These are phyloP conservation scores for Phenganax marumi DNA, from an alignment of 92 coral and sea anemone species.

Conservation along the genomic window DNA sequence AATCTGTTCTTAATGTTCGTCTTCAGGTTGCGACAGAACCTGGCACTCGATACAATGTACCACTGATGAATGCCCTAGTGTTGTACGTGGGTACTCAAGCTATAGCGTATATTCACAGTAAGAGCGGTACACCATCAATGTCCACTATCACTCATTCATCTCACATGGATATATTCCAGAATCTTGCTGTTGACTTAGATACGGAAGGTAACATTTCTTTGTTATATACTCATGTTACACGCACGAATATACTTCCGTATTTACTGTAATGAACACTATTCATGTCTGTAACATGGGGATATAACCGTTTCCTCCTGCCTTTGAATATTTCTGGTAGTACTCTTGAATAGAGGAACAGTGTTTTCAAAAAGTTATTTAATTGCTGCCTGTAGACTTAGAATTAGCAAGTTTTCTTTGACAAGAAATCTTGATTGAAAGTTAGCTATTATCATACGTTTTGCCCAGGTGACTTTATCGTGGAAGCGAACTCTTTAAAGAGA, in stretches of 20 bases:
- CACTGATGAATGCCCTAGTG: slow-evolving; percentile 94
- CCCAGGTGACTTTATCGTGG: too few species aligned
- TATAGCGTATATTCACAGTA: slow-evolving; percentile 95
- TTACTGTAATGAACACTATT: too few species aligned
- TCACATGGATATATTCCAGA: slow-evolving; percentile 99
- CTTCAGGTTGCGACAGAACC: slow-evolving; percentile 88
- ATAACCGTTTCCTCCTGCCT: too few species aligned
- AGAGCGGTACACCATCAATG: slow-evolving; percentile 98
- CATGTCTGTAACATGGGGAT: too few species aligned
- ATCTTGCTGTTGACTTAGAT: slow-evolving; percentile 95
- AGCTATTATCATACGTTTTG: too few species aligned
- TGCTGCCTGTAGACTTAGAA: too few species aligned
- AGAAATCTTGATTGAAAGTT: too few species aligned
- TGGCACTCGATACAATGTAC: slow-evolving; percentile 94
- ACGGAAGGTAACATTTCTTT: slow-evolving; percentile 72
- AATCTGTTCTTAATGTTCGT: neutral
- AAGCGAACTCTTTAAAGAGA: too few species aligned
- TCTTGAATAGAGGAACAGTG: too few species aligned
- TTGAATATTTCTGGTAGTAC: too few species aligned
- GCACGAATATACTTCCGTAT: neutral
- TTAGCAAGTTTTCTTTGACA: too few species aligned
- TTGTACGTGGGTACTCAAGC: slow-evolving; percentile 98
- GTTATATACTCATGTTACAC: neutral
- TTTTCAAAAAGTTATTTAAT: too few species aligned
- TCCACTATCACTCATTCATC: slow-evolving; percentile 99